A percentile compares a stretch with the other conserved stretches of the same genome.
These are phyloP conservation scores for Hemithea aestivaria DNA, from an alignment of 2,888 invertebrate genomes.

Conservation along the genomic window DNA sequence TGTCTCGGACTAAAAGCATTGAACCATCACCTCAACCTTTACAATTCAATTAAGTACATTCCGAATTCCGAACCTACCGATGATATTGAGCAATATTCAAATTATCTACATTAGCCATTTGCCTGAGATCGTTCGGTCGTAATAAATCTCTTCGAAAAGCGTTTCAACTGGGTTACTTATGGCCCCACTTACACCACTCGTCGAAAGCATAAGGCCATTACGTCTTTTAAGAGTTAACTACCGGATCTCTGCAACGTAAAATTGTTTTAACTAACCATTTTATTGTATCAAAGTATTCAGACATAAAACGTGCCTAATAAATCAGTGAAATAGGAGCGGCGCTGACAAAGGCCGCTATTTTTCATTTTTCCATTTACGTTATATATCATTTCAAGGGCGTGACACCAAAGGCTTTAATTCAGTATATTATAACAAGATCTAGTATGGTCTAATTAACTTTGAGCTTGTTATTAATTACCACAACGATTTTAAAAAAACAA, in stretches of 20 bases:
- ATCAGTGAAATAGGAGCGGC: slow-evolving; percentile 30
- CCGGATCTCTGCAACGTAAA: slow-evolving; percentile 43
- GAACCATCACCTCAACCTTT: slow-evolving; percentile 32
- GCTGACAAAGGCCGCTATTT: slow-evolving; percentile 31
- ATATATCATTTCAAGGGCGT: slow-evolving; percentile 42
- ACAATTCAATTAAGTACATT: slow-evolving; percentile 30
- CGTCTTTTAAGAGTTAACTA: slow-evolving; percentile 37
- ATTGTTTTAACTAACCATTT: slow-evolving; percentile 33
- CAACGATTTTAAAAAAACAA: no score
- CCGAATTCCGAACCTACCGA: slow-evolving; percentile 10
- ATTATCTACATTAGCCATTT: slow-evolving; percentile 19
- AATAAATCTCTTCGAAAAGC: slow-evolving; percentile 23
- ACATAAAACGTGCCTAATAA: slow-evolving; percentile 38
- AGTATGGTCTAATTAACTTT: no score
- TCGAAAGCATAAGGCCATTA: slow-evolving; percentile 37
- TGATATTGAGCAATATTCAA: slow-evolving; percentile 17
- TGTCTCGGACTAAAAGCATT: slow-evolving; percentile 41
- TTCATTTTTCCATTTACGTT: slow-evolving; percentile 27
- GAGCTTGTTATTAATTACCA: no score
- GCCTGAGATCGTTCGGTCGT: slow-evolving; percentile 17
- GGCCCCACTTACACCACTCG: slow-evolving; percentile 26
- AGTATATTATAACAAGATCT: slow-evolving; percentile 38
- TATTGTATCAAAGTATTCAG: slow-evolving; percentile 37
- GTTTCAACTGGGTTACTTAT: slow-evolving; percentile 24
- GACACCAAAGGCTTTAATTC: slow-evolving; percentile 50